phyloP scores from a whole-genome alignment of 2,797 vertebrate species.

The Mionectes olivaceus region DNA sequence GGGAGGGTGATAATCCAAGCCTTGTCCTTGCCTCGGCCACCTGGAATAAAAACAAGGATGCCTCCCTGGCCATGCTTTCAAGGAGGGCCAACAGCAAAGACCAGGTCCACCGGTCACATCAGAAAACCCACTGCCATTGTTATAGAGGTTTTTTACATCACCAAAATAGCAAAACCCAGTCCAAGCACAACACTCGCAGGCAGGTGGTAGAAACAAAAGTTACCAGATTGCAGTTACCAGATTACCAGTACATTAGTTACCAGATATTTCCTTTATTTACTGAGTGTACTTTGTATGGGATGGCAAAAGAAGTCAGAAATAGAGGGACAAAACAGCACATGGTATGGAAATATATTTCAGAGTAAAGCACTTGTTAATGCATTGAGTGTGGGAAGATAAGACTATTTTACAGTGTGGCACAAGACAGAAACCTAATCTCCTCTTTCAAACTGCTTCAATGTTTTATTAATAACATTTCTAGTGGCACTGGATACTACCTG shows the following conservation, averaged over 20 bases:
- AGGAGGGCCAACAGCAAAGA: background rate
- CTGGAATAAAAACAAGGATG: conserved; percentile 71
- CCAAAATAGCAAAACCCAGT: background rate
- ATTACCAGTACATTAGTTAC: background rate
- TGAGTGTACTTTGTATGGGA: background rate
- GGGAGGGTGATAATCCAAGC: conserved; percentile 97
- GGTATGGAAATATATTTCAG: background rate
- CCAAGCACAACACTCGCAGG: background rate
- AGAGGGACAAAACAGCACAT: background rate
- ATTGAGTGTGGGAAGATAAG: background rate
- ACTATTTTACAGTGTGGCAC: background rate
- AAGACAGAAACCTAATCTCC: conserved; percentile 28
- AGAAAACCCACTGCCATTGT: fast-evolving
- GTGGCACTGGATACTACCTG: background rate
- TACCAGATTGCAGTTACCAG: too few relatives aligned
- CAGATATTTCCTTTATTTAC: background rate
- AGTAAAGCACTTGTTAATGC: background rate
- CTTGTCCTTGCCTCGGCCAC: conserved; percentile 91
- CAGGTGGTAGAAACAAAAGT: background rate
- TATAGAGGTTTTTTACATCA: fast-evolving
- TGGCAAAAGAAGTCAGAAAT: background rate
- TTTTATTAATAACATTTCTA: conserved; percentile 56
- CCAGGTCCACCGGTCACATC: background rate
- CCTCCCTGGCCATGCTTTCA: fast-evolving
- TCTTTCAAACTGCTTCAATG: background rate